These are phyloP conservation scores for Umimayanthus kanabou DNA, from an alignment of 92 coral and sea anemone genomes.

Conservation along the genomic window DNA sequence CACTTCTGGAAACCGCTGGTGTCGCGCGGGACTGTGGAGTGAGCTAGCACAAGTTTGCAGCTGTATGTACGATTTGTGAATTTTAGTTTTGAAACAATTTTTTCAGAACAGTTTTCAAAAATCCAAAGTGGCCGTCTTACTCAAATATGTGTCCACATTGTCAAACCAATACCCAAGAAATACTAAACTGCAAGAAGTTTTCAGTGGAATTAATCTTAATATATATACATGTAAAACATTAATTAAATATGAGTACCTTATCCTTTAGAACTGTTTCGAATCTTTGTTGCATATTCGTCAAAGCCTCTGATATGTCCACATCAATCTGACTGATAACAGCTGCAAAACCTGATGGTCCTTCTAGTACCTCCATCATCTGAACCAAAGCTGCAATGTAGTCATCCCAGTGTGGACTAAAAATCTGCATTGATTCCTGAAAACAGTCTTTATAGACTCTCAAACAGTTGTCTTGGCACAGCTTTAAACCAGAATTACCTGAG, in stretches of 20 bases:
- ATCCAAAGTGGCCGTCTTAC: too few relatives aligned
- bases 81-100: too few relatives aligned
- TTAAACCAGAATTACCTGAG: not conserved
- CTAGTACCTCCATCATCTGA: conserved; percentile 1
- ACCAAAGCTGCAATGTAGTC: conserved; percentile 16
- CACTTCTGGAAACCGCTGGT: too few relatives aligned
- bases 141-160: too few relatives aligned
- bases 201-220: too few relatives aligned
- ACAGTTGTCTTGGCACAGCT: conserved; percentile 16
- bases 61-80: too few relatives aligned
- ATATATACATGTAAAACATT: too few relatives aligned
- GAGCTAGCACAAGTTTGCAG: too few relatives aligned
- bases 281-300: conserved; percentile 12
- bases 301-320: conserved; percentile 9
- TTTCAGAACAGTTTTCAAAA: too few relatives aligned
- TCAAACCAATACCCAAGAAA: too few relatives aligned
- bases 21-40: too few relatives aligned
- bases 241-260: not conserved
- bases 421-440: not conserved
- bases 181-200: too few relatives aligned
- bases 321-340: not conserved
- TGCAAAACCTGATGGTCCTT: conserved; percentile 17
- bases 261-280: not conserved
- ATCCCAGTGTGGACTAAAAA: conserved; percentile 23
- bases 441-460: not conserved